Conservation (phyloP, 2,888 invertebrate genomes). For the Stegana nigrithorax region DNA sequence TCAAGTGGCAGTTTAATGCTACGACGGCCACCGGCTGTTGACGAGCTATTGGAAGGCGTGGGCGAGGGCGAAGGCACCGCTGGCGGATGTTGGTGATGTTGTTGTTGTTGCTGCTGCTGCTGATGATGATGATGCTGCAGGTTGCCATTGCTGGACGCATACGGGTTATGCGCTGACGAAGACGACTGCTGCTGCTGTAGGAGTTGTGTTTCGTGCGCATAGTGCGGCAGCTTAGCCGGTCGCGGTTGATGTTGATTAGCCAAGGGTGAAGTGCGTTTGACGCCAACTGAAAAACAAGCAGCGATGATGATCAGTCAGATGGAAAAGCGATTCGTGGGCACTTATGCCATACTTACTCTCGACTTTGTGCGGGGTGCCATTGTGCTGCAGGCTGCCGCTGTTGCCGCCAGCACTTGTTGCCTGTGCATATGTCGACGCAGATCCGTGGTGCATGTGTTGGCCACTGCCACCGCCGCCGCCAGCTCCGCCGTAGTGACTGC, state of each 20-base stretch:
- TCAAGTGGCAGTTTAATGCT: conserved; percentile 52
- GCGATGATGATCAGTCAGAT: not conserved
- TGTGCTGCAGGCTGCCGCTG: conserved; percentile 35
- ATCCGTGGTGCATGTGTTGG: not conserved
- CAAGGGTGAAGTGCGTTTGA: conserved; percentile 71
- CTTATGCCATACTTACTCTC: conserved; percentile 56
- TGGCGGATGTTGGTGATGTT: conserved; percentile 1
- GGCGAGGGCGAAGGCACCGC: conserved; percentile 48
- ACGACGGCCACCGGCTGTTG: conserved; percentile 46
- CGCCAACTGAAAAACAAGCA: conserved; percentile 49
- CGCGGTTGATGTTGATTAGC: conserved; percentile 69
- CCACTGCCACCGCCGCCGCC: conserved; percentile 24
- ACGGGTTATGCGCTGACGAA: conserved; percentile 41
- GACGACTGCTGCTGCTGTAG: conserved; percentile 34
- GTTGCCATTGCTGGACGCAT: conserved; percentile 51
- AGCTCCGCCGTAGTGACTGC: conserved; percentile 46
- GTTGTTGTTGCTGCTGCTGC: not conserved
- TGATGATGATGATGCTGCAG: conserved; percentile 36
- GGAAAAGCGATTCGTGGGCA: not conserved
- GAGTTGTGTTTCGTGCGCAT: conserved; percentile 44
- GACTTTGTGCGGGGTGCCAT: conserved; percentile 60
- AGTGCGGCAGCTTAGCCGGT: conserved; percentile 68
- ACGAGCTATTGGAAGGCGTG: conserved; percentile 36
- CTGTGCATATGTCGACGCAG: not conserved
- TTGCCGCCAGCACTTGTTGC: not conserved